Conservation (phyloP, 2,797 vertebrate species). For the Phoeniculus purpureus region DNA sequence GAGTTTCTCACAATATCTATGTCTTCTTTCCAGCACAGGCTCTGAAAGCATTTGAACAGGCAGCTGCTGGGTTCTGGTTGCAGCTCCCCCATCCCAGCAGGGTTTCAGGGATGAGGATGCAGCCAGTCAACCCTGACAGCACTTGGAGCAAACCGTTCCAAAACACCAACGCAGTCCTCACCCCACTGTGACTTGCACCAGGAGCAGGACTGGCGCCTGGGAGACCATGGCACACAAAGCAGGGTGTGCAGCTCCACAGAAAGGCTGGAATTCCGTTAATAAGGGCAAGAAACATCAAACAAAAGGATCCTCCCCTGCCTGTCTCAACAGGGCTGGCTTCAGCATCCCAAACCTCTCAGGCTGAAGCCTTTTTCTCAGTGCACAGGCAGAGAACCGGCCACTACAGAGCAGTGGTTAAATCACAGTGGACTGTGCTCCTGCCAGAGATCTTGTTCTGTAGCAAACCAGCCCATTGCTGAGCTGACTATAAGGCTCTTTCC, state of each 20-base stretch:
- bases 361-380: not conserved
- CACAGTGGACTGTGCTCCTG: not conserved
- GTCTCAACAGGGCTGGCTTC: not conserved
- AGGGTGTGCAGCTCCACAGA: not conserved
- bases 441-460: not conserved
- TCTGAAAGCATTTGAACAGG: not conserved
- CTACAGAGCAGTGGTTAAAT: not conserved
- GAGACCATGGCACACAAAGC: not conserved
- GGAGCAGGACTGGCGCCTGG: not conserved
- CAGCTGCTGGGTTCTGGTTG: rapidly evolving
- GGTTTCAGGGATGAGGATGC: not conserved
- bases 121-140: not conserved
- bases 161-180: not conserved
- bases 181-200: not conserved
- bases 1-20: not conserved
- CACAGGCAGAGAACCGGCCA: not conserved
- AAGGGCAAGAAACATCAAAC: not conserved
- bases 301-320: not conserved
- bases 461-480: not conserved
- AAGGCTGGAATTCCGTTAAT: not conserved
- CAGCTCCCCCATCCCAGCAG: not conserved
- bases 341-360: not conserved
- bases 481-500: not conserved
- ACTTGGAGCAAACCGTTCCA: not conserved
- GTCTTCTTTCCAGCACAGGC: not conserved